Evolutionary conservation across 1,140 invertebrate genomes (phyloP), one percentile per base, ranked within the genome.

Genomic region (Scaptomyza montana): DNA sequence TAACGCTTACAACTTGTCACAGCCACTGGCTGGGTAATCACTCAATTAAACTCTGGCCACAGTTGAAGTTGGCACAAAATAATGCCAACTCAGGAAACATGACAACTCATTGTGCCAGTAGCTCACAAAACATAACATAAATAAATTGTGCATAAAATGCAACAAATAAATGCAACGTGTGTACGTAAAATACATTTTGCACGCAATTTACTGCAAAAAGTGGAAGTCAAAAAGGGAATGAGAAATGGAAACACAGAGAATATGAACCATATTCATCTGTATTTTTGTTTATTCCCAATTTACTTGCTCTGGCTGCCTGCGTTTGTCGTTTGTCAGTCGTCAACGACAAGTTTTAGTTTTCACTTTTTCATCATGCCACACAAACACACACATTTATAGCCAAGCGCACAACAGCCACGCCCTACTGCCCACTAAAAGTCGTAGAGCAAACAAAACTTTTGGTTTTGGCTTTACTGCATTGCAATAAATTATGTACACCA

Each of bases 401-500:
- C 33, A 25, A 13, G 12, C 21, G 55, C 55, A 63, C 8, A 33
- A 46, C 12, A n/a, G 39, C 3, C 21, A 51, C 39, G 19, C 30
- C 63, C 54, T 3, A 30, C 36, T 41, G 30, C 13, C 49, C 60
- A 65, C 21, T 33, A 66, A 62, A 64, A 73, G 68, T 70, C 54
- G 36, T 25, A 51, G 66, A 47, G 66, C 55, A 78, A 78, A 71
- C 71, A 82, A 77, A 78, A 66, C 64, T 85, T 73, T 68, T 56
- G 60, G 19, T 85, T 73, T 68, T 56, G 60, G 19, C 55, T 63
- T 33, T 62, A 21, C 53, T 67, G 69, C 66, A 45, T 65, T 71
- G 78, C 72, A 60, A 87, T 86, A 87, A 87, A 82, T 82, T 86
- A 87, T 87, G 78, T 82, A 78, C 65, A 49, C 62, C 71, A 86